phyloP scores from a whole-genome alignment of 2,888 invertebrate genomes.

The Palloptera scutellata region DNA sequence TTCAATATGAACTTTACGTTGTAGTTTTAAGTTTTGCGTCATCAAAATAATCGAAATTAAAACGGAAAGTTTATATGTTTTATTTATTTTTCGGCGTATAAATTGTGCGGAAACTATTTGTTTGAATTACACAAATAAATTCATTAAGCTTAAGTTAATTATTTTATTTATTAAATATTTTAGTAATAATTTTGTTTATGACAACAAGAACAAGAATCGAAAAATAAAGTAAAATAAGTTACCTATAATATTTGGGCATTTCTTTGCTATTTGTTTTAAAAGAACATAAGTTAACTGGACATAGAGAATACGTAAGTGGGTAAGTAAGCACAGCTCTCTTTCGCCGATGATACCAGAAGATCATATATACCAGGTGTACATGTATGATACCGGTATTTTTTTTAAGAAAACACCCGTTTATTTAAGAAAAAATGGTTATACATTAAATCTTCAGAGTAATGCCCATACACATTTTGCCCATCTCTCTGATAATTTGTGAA shows the following conservation, averaged over 20 bases:
- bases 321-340: too few relatives aligned
- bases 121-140: slow-evolving; percentile 22
- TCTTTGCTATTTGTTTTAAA: too few relatives aligned
- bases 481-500: too few relatives aligned
- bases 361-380: too few relatives aligned
- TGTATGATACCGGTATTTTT: too few relatives aligned
- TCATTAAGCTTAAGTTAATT: slow-evolving; percentile 27
- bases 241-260: background rate
- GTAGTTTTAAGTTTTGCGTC: slow-evolving; percentile 2
- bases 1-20: slow-evolving; percentile 3
- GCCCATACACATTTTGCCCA: too few relatives aligned
- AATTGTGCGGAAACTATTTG: slow-evolving; percentile 23
- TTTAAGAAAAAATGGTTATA: too few relatives aligned
- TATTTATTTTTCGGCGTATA: slow-evolving; percentile 16
- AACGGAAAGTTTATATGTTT: slow-evolving; percentile 13
- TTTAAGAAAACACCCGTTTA: too few relatives aligned
- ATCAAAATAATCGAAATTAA: slow-evolving; percentile 17
- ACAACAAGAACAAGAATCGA: slow-evolving; percentile 27
- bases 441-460: too few relatives aligned
- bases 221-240: slow-evolving; percentile 30
- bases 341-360: too few relatives aligned
- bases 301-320: too few relatives aligned
- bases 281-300: too few relatives aligned
- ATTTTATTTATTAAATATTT: slow-evolving; percentile 33
- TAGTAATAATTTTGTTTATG: slow-evolving; percentile 25